Base-by-base conservation (phyloP, 2,113 vertebrate genomes). In the Nesogale talazaci region DNA sequence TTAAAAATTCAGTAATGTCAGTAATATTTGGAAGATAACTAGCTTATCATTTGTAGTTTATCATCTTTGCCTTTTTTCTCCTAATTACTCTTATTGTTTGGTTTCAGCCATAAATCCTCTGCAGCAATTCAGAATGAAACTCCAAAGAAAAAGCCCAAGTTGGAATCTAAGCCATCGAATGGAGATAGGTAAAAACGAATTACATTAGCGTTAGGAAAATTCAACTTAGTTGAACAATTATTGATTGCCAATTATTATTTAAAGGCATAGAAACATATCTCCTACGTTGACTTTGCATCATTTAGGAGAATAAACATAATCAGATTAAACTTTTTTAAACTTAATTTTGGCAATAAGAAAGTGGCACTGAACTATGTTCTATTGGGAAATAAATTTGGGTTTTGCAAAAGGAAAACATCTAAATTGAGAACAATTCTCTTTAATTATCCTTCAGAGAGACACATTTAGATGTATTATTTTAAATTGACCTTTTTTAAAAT, bases 91-190 rank as follows among this genome's bases (percentile, higher is more conserved):
- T 96, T 96, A 80, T 92, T 91, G 93, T 98, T 97, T 98, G 95
- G 86, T 98, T 98, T 97, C 98, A 99, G 99, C 99, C 99, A 99
- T 99, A 99, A 99, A 98, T 99, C 99, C 93, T 99, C 99, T 97
- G 97, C 98, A 98, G 98, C 99, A 97, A 99, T 99, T 98, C 99
- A 99, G 98, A 99, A 99, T 98, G 99, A 99, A 98, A 99, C 99
- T 98, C 99, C 99, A 99, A 99, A 99, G 99, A 99, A 99, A 98
- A 99, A 99, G 97, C 99, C 99, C 98, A 99, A 99, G 98, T 98
- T 99, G 98, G 99, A 99, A 98, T 98, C 99, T 98, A 99, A 99
- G 99, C 99, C 99, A 98, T 99, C 99, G 90, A 99, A 99, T 95
- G 99, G 99, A 98, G 99, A 99, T 98, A 99, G 99, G 99, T 99